Evolutionary conservation across 2,888 invertebrate species (phyloP), one percentile per base, ranked within the genome.

Genomic region (Ochropacha duplaris): DNA sequence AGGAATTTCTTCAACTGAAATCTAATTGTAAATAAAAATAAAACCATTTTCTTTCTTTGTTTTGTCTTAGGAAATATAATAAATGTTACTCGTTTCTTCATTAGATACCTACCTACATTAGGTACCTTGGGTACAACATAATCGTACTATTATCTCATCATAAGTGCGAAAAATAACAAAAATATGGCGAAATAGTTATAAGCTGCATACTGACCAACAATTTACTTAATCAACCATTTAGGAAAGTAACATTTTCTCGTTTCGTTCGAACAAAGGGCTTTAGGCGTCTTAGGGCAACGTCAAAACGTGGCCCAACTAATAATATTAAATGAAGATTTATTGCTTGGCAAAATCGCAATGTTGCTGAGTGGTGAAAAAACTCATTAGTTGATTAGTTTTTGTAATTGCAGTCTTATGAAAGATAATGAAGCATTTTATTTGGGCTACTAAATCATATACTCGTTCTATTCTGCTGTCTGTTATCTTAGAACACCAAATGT

Each of bases 261-360:
- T 36, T 36, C 36, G n/a, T 36, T 36, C 36, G 36, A 36, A 36
- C n/a, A 36, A 36, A 36, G 36, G 36, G 36, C 36, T 36, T 31
- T 6, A 12, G 31, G 65, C 57, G 51, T 66, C 65, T 65, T 67
- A 64, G 60, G 63, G 69, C 64, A 73, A 69, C 76, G 80, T 72
- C 69, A 73, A 72, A 75, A 74, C 76, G 76, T 77, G 76, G 78
- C 81, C 70, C 83, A 78, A 81, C 74, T 76, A 72, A 83, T 81
- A 65, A 78, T 65, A 60, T 68, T 68, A 76, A 68, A 56, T 55
- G 57, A 56, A 74, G 79, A 81, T 82, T 83, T 82, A 83, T 79
- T 61, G 64, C 69, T 65, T 57, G 54, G 66, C 67, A 67, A n/a
- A n/a, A 68, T 67, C 62, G 63, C 58, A 50, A 51, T 58, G 57